Percentiles rank a stretch among this genome's conserved stretches.
These are phyloP conservation scores for Glareola pratincola DNA, from an alignment of 2,113 vertebrate species.

Conservation along the genomic window DNA sequence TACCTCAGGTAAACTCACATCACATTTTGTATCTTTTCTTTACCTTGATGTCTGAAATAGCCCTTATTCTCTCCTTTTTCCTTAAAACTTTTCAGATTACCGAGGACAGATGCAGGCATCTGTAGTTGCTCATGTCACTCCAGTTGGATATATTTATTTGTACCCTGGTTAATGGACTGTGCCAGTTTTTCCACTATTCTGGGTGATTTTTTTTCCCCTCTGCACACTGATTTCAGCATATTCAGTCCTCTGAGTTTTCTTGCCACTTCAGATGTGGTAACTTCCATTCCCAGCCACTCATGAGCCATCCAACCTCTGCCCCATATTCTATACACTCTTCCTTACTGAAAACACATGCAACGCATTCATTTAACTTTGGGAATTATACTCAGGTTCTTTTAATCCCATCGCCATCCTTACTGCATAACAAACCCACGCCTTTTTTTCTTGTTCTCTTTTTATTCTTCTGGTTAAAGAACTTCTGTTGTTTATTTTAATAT, in stretches of 20 bases:
- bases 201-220: background rate
- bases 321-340: background rate
- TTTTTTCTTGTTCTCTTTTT: conserved; percentile 1
- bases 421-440: background rate
- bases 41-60: background rate
- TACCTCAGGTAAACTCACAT: background rate
- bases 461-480: conserved; percentile 31
- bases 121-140: background rate
- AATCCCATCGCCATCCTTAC: background rate
- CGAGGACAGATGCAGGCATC: background rate
- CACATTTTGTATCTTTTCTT: background rate
- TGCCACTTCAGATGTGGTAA: background rate
- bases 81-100: background rate
- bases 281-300: background rate
- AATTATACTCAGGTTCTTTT: background rate
- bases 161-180: background rate
- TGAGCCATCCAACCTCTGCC: background rate
- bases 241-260: background rate
- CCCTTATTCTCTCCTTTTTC: background rate
- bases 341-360: background rate
- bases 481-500: conserved; percentile 67
- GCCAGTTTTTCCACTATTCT: background rate
- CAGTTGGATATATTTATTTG: background rate
- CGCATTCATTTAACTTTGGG: background rate
- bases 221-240: background rate